Percentiles rank a stretch among this genome's conserved stretches.
Conservation (phyloP, 2,888 invertebrate species). For the Seira ritae region DNA sequence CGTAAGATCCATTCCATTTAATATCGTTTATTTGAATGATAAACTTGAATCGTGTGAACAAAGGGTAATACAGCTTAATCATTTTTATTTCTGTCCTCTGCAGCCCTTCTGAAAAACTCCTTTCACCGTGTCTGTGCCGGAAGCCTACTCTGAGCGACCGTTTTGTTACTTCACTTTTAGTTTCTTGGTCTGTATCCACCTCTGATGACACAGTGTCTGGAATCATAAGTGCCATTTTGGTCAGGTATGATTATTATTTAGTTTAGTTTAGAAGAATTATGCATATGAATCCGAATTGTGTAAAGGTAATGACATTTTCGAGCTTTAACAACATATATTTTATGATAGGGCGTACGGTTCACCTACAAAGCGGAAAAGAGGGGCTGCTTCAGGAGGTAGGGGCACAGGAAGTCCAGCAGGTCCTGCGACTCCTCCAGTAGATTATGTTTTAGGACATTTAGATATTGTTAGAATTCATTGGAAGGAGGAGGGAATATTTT, state of each 20-base stretch:
- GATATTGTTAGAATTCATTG: conserved; percentile 91
- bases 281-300: too few relatives aligned
- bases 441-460: conserved; percentile 88
- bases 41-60: background rate
- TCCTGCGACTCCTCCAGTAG: conserved; percentile 69
- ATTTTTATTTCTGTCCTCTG: too few relatives aligned
- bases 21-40: background rate
- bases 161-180: conserved; percentile 92
- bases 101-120: conserved; percentile 88
- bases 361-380: conserved; percentile 92
- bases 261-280: too few relatives aligned
- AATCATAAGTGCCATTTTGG: conserved; percentile 76
- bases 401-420: conserved; percentile 72
- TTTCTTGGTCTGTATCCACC: conserved; percentile 95
- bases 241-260: conserved; percentile 60
- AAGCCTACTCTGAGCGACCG: conserved; percentile 85
- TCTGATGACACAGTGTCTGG: conserved; percentile 82
- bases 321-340: too few relatives aligned
- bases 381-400: conserved; percentile 80
- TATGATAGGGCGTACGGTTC: conserved; percentile 87
- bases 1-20: conserved; percentile 77
- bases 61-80: too few relatives aligned
- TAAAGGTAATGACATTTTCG: too few relatives aligned
- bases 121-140: conserved; percentile 88
- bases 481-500: conserved; percentile 82